phyloP scores from a whole-genome alignment of 2,113 vertebrate species.

The Acinonyx jubatus region DNA sequence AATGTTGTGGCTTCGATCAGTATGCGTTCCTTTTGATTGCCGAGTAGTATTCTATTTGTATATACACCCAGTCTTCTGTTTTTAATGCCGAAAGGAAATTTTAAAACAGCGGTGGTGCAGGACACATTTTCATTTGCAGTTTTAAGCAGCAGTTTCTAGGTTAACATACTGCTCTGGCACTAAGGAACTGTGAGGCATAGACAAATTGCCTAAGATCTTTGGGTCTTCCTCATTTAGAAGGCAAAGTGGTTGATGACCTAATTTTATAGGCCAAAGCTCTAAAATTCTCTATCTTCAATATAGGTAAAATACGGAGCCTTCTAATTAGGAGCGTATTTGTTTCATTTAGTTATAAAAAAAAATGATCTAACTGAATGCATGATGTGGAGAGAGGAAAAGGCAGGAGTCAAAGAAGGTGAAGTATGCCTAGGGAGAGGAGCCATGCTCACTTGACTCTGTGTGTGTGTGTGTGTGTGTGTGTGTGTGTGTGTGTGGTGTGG shows the following conservation, averaged over 20 bases:
- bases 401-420: neutral
- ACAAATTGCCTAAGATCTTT: neutral
- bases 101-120: neutral
- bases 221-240: neutral
- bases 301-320: neutral
- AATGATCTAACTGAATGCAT: neutral
- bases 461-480: neutral
- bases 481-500: neutral
- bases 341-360: neutral
- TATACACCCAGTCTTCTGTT: neutral
- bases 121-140: neutral
- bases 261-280: neutral
- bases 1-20: neutral
- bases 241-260: neutral
- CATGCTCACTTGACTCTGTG: neutral
- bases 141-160: neutral
- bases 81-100: neutral
- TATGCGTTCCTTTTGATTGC: neutral
- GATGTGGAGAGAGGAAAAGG: neutral
- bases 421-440: neutral
- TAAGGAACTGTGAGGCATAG: neutral
- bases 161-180: neutral
- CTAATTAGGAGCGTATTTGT: neutral
- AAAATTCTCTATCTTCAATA: neutral
- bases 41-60: slow-evolving; percentile 39